Percentiles rank a stretch among this genome's conserved stretches.
Conservation (phyloP, 2,113 vertebrate genomes). For the Pyxicephalus adspersus region DNA sequence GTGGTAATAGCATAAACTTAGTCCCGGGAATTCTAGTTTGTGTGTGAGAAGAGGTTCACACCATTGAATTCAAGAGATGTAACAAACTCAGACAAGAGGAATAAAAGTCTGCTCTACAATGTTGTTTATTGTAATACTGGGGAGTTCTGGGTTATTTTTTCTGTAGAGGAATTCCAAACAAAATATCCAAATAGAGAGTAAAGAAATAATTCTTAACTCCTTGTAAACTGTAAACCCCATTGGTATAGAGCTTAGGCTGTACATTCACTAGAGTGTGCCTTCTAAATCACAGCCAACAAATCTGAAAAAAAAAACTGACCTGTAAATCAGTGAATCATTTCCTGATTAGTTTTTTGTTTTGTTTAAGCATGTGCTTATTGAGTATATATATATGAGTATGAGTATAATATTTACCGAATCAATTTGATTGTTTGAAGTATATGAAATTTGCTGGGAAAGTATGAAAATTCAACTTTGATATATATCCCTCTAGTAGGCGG, state of each 20-base stretch:
- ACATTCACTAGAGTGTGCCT: background rate
- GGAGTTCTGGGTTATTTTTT: conserved; percentile 27
- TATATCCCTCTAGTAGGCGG: too few relatives aligned
- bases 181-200: conserved; percentile 37
- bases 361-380: too few relatives aligned
- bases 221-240: background rate
- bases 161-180: conserved; percentile 14
- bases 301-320: too few relatives aligned
- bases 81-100: conserved; percentile 39
- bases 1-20: background rate
- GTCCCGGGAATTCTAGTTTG: conserved; percentile 22
- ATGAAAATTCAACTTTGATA: too few relatives aligned
- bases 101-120: conserved; percentile 42
- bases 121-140: conserved; percentile 28
- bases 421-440: too few relatives aligned
- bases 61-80: conserved; percentile 15
- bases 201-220: conserved; percentile 30
- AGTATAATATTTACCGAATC: too few relatives aligned
- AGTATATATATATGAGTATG: too few relatives aligned
- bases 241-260: background rate
- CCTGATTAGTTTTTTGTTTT: too few relatives aligned
- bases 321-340: too few relatives aligned
- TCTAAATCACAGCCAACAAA: background rate
- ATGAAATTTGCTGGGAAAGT: too few relatives aligned
- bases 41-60: conserved; percentile 32